phyloP scores from a whole-genome alignment of 2,797 vertebrate genomes.

The Rallus crepitans region DNA sequence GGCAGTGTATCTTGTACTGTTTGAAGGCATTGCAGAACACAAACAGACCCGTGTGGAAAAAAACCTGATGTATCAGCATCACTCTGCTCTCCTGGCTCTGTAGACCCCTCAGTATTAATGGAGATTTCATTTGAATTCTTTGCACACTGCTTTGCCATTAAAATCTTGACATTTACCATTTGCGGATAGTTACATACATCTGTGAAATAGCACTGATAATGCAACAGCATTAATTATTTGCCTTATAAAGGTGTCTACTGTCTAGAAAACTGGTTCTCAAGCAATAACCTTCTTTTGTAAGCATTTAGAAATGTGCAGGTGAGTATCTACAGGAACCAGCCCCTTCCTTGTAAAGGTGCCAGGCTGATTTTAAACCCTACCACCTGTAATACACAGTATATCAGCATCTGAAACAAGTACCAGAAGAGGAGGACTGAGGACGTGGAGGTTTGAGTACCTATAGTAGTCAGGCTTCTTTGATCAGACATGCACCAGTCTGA shows the following conservation, averaged over 20 bases:
- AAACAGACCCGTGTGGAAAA: fast-evolving
- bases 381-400: background rate
- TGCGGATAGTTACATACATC: slow-evolving; percentile 6
- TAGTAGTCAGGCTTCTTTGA: background rate
- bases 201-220: slow-evolving; percentile 23
- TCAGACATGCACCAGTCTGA: background rate
- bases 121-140: slow-evolving; percentile 41
- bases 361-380: background rate
- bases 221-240: slow-evolving; percentile 24
- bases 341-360: background rate
- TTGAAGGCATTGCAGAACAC: background rate
- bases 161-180: slow-evolving; percentile 47
- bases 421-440: background rate
- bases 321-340: background rate
- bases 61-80: fast-evolving
- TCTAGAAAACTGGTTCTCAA: background rate
- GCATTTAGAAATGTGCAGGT: background rate
- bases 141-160: background rate
- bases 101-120: background rate
- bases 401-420: background rate
- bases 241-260: background rate
- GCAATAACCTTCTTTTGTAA: background rate
- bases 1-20: background rate
- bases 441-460: background rate
- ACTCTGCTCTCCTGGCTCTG: background rate